Evolutionary conservation across 2,888 invertebrate genomes (phyloP).

Genomic region (Plemyria rubiginata): DNA sequence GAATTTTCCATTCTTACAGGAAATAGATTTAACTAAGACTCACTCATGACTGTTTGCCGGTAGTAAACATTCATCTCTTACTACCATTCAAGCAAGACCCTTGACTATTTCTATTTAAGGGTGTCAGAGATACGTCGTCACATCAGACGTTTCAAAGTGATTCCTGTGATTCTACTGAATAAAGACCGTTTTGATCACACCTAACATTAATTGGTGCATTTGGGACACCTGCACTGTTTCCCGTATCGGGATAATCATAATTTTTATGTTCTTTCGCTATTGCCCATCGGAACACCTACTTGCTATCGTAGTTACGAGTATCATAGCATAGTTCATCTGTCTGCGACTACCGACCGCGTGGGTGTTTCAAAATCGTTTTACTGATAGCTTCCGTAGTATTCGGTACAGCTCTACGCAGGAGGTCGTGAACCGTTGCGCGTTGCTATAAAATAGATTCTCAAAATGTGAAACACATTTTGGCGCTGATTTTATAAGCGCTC

Average conservation of each 20-base stretch:
- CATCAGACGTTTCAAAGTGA: no score
- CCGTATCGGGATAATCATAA: background rate
- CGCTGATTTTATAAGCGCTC: background rate
- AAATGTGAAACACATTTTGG: background rate
- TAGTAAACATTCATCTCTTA: no score
- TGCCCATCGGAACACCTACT: background rate
- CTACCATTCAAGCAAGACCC: no score
- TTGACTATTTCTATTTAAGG: no score
- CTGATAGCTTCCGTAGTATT: conserved; percentile 11
- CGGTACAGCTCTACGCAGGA: conserved; percentile 2
- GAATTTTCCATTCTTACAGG: no score
- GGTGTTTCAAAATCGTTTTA: conserved; percentile 11
- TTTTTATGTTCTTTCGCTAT: conserved; percentile 24
- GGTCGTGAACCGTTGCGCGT: conserved; percentile 1
- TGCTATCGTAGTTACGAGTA: no score
- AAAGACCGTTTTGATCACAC: no score
- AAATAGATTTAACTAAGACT: no score
- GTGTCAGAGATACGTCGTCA: no score
- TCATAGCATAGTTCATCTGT: background rate
- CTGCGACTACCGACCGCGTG: conserved; percentile 8
- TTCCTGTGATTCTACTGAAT: no score
- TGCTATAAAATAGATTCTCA: background rate
- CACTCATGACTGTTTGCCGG: no score
- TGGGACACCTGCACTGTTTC: background rate
- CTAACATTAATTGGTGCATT: background rate